These are phyloP conservation scores for Drosophila affinis DNA, from an alignment of 2,888 invertebrate genomes.

Conservation along the genomic window DNA sequence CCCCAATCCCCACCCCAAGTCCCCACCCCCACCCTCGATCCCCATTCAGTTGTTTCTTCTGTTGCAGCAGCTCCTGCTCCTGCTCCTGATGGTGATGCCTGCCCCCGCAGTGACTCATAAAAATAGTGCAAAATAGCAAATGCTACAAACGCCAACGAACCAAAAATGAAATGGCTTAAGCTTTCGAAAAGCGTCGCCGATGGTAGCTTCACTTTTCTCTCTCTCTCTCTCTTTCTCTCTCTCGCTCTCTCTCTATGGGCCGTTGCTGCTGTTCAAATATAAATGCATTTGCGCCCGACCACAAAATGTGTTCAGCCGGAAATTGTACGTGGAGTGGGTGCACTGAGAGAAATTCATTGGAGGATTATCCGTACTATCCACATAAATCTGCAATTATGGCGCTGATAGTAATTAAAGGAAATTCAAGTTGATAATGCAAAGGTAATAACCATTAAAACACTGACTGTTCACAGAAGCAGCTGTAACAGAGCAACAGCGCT, in stretches of 20 bases:
- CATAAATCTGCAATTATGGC: too few species aligned
- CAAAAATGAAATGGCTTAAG: constrained; percentile 80
- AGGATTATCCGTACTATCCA: not conserved
- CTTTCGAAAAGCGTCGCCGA: constrained; percentile 62
- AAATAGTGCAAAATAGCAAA: constrained; percentile 70
- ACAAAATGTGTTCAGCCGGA: constrained; percentile 82
- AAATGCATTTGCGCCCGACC: constrained; percentile 79
- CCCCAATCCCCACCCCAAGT: constrained; percentile 19
- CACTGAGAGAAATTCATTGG: constrained; percentile 29
- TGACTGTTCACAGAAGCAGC: too few species aligned
- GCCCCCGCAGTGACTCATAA: constrained; percentile 39
- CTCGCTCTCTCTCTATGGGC: constrained; percentile 22
- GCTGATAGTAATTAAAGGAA: too few species aligned
- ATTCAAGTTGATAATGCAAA: too few species aligned
- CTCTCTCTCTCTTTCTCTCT: constrained; percentile 24
- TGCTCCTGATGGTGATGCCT: constrained; percentile 15
- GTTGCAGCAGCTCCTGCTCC: constrained; percentile 15
- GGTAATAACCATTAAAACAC: too few species aligned
- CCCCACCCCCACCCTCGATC: constrained; percentile 24
- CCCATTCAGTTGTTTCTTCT: not conserved
- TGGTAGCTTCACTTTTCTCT: constrained; percentile 27
- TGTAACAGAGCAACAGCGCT: too few species aligned
- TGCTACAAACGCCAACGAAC: constrained; percentile 69
- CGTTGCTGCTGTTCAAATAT: constrained; percentile 69
- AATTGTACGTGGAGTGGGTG: constrained; percentile 77